Evolutionary conservation across 2,888 invertebrate species (phyloP), one percentile per base, ranked within the genome.

Genomic region (Lasioglossum villosulum): DNA sequence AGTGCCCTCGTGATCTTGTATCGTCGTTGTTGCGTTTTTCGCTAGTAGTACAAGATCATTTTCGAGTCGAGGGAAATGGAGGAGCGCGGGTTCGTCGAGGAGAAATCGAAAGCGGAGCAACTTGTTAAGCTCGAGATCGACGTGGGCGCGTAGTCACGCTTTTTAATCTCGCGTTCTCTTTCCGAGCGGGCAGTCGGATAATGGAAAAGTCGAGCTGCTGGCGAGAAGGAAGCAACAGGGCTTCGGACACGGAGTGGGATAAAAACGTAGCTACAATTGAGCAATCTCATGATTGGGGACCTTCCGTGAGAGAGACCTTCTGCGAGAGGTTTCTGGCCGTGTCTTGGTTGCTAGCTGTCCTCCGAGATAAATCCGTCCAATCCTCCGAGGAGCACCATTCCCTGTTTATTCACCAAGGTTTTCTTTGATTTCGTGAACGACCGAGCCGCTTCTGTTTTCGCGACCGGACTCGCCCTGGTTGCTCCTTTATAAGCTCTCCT

Each of bases 261-360:
- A 85, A 86, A 88, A 88, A 89, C 84, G 87, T 86, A 87, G 91
- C 91, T 92, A 94, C 94, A 94, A 93, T 94, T 93, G 94, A 94
- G 94, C 94, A 94, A 94, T 94, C 93, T 92, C 92, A 91, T 94
- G 94, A 94, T 94, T 93, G 93, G 91, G 92, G 91, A 92, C 92
- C 88, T 84, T 85, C 86, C 85, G 82, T 80, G 85, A 76, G 86
- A 76, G 86, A 88, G 76, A 68, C 72, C 68, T 59, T 30, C 83
- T 89, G 89, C 90, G 87, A 88, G 87, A 87, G 87, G 83, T 87
- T 79, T 70, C 86, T 80, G 88, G 87, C 85, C 87, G 89, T 90
- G 86, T 88, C 86, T 78, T 79, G 82, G 86, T 88, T 89, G 91
- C 91, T 92, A 89, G 89, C 90, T 91, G 91, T 91, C 88, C 86